Conservation (phyloP, 2,113 vertebrate species). For the Siphamia tubifer region DNA sequence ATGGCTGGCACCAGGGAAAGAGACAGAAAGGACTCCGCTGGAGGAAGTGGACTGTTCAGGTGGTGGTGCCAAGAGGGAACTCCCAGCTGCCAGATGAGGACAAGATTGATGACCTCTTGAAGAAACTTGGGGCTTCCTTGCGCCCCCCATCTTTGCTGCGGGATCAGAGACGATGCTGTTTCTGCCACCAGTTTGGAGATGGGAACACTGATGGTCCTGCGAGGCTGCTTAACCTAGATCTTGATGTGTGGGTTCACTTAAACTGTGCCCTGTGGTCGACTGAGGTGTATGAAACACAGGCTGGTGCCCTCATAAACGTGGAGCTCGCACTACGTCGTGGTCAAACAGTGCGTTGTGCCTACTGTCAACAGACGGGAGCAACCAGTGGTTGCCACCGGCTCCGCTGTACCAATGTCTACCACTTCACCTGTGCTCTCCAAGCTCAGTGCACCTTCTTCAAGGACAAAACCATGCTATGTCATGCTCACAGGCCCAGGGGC, state of each 20-base stretch:
- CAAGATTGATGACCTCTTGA: constrained; percentile 90
- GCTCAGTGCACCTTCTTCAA: constrained; percentile 99
- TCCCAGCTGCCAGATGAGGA: constrained; percentile 89
- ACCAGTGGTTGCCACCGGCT: constrained; percentile 95
- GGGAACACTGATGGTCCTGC: constrained; percentile 93
- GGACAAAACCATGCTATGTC: constrained; percentile 98
- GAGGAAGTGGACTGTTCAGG: constrained; percentile 95
- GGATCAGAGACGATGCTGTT: constrained; percentile 93
- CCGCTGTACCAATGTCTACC: constrained; percentile 96
- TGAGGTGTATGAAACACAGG: constrained; percentile 98
- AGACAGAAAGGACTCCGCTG: constrained; percentile 92
- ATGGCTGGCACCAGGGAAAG: constrained; percentile 84
- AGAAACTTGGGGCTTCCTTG: constrained; percentile 88
- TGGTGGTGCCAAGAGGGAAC: constrained; percentile 85
- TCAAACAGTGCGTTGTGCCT: constrained; percentile 90
- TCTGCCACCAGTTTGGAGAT: constrained; percentile 95
- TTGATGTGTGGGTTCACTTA: constrained; percentile 96
- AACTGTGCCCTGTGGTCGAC: constrained; percentile 98
- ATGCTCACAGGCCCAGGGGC: constrained; percentile 92
- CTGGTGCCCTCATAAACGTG: constrained; percentile 97
- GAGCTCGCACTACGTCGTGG: constrained; percentile 91
- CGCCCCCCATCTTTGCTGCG: constrained; percentile 84
- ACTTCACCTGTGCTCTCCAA: constrained; percentile 96
- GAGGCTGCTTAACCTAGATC: constrained; percentile 93
- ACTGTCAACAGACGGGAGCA: constrained; percentile 93